Base-by-base conservation (phyloP, 92 coral and sea anemone species). In the Phenganax marumi region DNA sequence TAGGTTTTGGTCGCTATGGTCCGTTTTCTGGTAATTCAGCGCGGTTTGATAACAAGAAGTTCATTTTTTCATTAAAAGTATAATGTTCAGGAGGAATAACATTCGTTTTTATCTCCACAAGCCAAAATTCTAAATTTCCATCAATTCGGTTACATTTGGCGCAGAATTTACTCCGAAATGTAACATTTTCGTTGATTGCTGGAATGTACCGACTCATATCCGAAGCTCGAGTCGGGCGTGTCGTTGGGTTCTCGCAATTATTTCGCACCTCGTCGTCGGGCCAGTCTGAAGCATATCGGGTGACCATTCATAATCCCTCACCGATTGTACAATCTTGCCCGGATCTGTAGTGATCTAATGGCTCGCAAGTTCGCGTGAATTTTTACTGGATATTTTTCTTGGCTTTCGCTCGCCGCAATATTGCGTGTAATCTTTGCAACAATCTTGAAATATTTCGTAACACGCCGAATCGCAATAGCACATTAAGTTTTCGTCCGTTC, bases 281-380 rank as follows among this genome's bases (percentile, higher is more conserved):
- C 86, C 86, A 82, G 57, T 48, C 53, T 0, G 33, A 64, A 16
- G 80, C 70, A 73, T 80, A 82, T 26, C 53, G 56, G 3, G 86
- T 70, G 25, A 82, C 77, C 86, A 82, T 72, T 72, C 86, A 55
- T 14, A 82, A 66, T 17, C 86, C 71, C 2, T 72, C 52, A 7
- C 11, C 54, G 6, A 52, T 43, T 53, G 52, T 21, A 52, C 46
- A 24, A 17, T 25, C 48, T 9, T 0, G 10, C 10, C n/a, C n/a
- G n/a, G n/a, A 3, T 49, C 73, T 43, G 46, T 50, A 50, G 46
- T 57, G 26, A 62, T 80, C 75, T 14, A 55, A 17, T 21, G 7
- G 25, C 8, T 73, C 63, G 33, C 76, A 70, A 19, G 52, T 70
- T 55, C 76, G 49, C 10, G 39, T 33, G 54, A 39, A 48, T 48